Conservation (phyloP, 2,888 invertebrate genomes). For the Heliconius erato region DNA sequence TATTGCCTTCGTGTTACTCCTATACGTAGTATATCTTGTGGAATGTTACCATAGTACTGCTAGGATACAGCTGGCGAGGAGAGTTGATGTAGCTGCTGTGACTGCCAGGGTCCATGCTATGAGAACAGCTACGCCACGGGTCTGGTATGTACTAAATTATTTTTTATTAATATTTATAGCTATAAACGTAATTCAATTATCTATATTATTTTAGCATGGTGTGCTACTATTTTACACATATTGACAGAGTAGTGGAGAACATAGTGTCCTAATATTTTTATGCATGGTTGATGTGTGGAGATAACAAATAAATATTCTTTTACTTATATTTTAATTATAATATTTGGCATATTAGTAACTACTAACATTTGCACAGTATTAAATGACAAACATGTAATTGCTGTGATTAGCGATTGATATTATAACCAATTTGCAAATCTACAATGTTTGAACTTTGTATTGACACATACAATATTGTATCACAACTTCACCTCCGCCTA, state of each 20-base stretch:
- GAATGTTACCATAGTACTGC: slow-evolving; percentile 94
- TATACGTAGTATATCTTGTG: slow-evolving; percentile 92
- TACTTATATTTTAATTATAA: neutral
- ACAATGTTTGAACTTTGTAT: slow-evolving; percentile 29
- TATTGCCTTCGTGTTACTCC: slow-evolving; percentile 91
- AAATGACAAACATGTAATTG: neutral
- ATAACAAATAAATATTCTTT: neutral
- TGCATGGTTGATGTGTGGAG: no score
- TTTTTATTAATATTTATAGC: neutral
- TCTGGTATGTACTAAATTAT: slow-evolving; percentile 86
- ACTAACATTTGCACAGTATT: neutral
- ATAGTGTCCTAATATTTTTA: neutral
- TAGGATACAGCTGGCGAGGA: slow-evolving; percentile 88
- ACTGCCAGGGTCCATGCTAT: slow-evolving; percentile 88
- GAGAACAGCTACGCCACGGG: slow-evolving; percentile 89
- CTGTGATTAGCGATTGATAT: neutral
- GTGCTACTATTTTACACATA: no score
- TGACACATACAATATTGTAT: slow-evolving; percentile 11
- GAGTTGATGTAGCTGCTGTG: slow-evolving; percentile 88
- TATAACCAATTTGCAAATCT: slow-evolving; percentile 25
- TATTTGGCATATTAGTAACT: no score
- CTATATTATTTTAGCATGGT: no score
- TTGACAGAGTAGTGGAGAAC: neutral
- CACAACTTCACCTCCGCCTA: slow-evolving; percentile 20
- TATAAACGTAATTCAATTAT: neutral